Evolutionary conservation across 2,888 invertebrate genomes (phyloP), one percentile per base, ranked within the genome.

Genomic region (Pristionchus fissidentatus): DNA sequence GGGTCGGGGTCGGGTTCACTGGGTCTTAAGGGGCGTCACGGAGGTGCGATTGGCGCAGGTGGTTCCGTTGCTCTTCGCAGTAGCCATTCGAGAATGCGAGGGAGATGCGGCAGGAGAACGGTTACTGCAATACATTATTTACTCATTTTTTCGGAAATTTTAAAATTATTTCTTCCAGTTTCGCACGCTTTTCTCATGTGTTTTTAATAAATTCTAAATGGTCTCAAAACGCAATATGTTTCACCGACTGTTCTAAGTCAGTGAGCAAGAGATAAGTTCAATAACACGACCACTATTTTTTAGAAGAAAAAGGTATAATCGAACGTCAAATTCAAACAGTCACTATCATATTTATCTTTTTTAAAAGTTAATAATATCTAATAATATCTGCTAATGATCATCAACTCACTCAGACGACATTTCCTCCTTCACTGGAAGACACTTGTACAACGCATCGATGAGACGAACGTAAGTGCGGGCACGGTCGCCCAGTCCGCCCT

Each of bases 391-490:
- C n/a, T n/a, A n/a, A n/a, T n/a, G n/a, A n/a, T n/a, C n/a, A n/a
- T 57, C 57, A 57, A 66, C 78, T 78, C 35, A 78, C 78, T 35
- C 49, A n/a, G 78, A 35, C n/a, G n/a, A n/a, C 46, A 62, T 8
- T 13, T 49, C 78, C n/a, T 49, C 78, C 35, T 49, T 55, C 4
- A 55, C 26, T 22, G 78, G 78, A 8, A 78, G n/a, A n/a, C 78
- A 80, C 22, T 60, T 80, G 80, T 88, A 90, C 52, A 90, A 85
- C 5, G 88, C 87, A 35, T 86, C 85, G 22, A 88, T 70, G 4
- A 90, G 84, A 32, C 88, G 83, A 29, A 88, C 85, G 81, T 89
- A 90, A 0, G 90, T 90, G 43, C 90, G 83, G 29, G 90, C 90
- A 0, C 87, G 87, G 80, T 91, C 90, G 32, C 90, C 91, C 52